Base-by-base conservation (phyloP, 2,888 invertebrate genomes). In the Fragum whitleyi region DNA sequence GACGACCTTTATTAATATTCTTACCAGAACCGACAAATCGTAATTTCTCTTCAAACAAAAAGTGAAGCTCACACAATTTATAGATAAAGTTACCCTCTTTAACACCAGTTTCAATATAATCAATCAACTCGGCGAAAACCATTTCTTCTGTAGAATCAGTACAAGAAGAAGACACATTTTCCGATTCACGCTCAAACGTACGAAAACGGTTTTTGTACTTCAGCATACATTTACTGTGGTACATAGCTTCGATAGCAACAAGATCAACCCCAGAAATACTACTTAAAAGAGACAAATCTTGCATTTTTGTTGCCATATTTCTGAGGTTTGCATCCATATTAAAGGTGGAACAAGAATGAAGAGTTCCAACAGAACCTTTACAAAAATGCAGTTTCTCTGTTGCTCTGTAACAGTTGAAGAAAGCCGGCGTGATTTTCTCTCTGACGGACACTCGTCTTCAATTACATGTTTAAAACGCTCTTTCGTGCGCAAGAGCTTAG, bases 21-120 rank as follows among this genome's bases (percentile, higher is more conserved):
- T 57, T 57, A 3, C 21, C 57, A 23, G 57, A 57, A 57, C 57
- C 57, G 7, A 57, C 11, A 57, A 57, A 21, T 21, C 57, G 9
- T 26, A 57, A 26, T 57, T 26, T 21, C 23, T 57, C 57, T 57
- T 57, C 57, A 57, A 57, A 57, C n/a, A 57, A 57, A 57, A 57
- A 23, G 26, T 57, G 57, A 23, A 57, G 57, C 57, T 57, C 57
- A 2, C 23, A 57, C 2, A 57, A 14, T 57, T 57, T 57, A 57
- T 57, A 57, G 23, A 57, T 57, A 26, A 57, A 57, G 26, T 26
- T 57, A 23, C 57, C 9, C 5, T 57, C 57, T 57, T 57, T 57
- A 26, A 57, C 57, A 23, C 57, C 9, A 9, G 23, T 57, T 57
- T 57, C 57, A 26, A 57, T 26, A 23, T 57, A 57, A 57, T 57